Evolutionary conservation across 2,113 vertebrate species (phyloP).

Genomic region (Corythornis cristatus): DNA sequence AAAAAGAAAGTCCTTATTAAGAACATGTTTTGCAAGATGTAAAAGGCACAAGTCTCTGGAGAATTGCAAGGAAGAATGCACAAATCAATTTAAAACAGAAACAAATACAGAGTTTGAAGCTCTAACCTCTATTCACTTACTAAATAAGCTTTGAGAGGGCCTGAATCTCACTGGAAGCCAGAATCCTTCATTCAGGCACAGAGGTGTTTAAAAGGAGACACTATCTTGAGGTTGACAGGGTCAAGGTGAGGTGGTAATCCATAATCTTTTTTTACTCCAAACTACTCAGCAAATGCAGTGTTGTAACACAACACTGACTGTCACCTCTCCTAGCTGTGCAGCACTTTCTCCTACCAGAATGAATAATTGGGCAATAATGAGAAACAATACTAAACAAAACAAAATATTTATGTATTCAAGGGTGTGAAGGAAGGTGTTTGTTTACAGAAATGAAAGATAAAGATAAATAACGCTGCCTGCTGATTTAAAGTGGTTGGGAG

Average conservation of each 20-base stretch:
- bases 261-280: not conserved
- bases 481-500: constrained; percentile 11
- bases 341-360: not conserved
- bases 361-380: not conserved
- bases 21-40: not conserved
- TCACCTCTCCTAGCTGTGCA: not conserved
- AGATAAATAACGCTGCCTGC: constrained; percentile 47
- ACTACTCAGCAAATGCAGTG: not conserved
- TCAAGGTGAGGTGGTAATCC: not conserved
- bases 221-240: not conserved
- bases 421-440: constrained; percentile 8
- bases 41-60: not conserved
- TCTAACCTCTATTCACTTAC: not conserved
- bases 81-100: not conserved
- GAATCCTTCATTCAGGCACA: not conserved
- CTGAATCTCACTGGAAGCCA: not conserved
- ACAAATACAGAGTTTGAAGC: not conserved
- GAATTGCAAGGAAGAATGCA: not conserved
- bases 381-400: not conserved
- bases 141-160: not conserved
- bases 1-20: not conserved
- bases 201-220: not conserved
- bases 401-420: constrained; percentile 21
- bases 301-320: not conserved
- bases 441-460: constrained; percentile 47